Base-by-base conservation (phyloP, 2,113 vertebrate genomes). In the Apeltes quadracus region DNA sequence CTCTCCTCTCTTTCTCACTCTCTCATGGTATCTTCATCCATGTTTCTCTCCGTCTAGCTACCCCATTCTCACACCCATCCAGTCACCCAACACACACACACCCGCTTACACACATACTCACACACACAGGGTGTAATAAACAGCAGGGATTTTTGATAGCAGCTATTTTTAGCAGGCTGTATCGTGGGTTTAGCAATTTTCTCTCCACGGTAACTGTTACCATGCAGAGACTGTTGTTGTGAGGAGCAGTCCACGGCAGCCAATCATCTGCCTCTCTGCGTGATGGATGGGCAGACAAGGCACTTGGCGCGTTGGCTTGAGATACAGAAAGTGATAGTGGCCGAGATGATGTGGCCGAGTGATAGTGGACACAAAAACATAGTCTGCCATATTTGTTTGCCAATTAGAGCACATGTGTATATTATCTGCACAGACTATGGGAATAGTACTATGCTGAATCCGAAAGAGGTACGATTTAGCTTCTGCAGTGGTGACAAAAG, bases 111-210 rank as follows among this genome's bases (percentile, higher is more conserved):
- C 29, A 46, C 15, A 20, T 48, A 32, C 13, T 56, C 62, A 75
- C 68, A 61, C 71, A 64, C 50, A 38, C 34, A 8, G 71, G 63
- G 79, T 73, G 76, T 79, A 82, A 75, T 66, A 53, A 85, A 83
- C 84, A 83, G 85, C 69, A 0, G 87, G 84, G 71, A 79, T 90
- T 90, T 88, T 84, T 86, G 83, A 89, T 88, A 65, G 74, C 74
- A 78, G 81, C 83, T 91, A 92, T 92, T 92, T 91, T 91, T 92
- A 91, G 89, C 81, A 46, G 72, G 75, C 80, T 80, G 81, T 78
- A 83, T 88, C 46, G 83, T 76, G 83, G 85, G 84, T 90, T 89
- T 88, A 84, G 82, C 90, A 80, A 91, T 92, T 89, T 88, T 85
- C 84, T 86, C 86, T 85, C 87, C 82, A 87, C 89, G 55, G 88